Evolutionary conservation across 2,888 invertebrate species (phyloP).

Genomic region (Neoaliturus tenellus): DNA sequence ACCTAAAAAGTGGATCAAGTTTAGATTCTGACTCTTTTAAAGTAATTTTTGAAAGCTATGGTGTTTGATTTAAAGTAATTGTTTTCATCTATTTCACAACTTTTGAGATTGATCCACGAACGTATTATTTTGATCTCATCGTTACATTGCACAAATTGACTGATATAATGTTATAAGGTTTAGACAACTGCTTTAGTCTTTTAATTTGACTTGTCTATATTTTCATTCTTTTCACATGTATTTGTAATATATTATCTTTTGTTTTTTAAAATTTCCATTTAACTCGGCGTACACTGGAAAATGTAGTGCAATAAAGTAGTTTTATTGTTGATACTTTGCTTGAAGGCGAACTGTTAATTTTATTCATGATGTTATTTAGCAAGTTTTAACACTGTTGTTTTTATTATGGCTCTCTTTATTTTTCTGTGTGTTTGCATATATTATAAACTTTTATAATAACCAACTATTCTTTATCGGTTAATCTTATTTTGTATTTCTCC

Average conservation of each 20-base stretch:
- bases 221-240: background rate
- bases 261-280: background rate
- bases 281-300: background rate
- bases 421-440: no score
- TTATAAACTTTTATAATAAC: no score
- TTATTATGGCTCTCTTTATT: background rate
- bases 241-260: background rate
- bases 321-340: background rate
- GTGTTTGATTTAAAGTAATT: background rate
- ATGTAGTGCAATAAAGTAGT: background rate
- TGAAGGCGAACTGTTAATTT: background rate
- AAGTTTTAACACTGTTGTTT: background rate
- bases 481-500: background rate
- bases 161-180: background rate
- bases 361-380: background rate
- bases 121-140: constrained; percentile 54
- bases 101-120: constrained; percentile 28
- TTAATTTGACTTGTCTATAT: background rate
- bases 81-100: background rate
- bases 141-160: background rate
- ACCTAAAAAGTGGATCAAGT: constrained; percentile 11
- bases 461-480: no score
- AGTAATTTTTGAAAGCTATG: background rate
- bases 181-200: background rate
- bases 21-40: background rate